phyloP scores from a whole-genome alignment of 2,113 vertebrate species.

The Pavo muticus region DNA sequence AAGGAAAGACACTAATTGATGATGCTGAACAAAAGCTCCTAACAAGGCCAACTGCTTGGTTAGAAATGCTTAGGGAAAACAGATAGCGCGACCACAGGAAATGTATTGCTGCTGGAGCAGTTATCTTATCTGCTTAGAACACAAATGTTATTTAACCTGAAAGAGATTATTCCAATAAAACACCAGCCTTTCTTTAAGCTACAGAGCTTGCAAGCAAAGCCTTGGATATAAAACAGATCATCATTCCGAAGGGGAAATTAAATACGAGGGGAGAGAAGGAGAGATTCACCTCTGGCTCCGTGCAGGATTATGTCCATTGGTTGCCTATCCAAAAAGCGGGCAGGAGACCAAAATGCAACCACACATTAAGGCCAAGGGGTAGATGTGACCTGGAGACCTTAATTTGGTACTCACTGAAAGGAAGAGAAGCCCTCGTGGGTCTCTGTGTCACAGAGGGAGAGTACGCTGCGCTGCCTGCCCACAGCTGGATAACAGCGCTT shows the following conservation, averaged over 20 bases:
- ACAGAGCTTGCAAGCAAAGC: not conserved
- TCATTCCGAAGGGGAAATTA: not conserved
- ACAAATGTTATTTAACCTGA: slow-evolving; percentile 3
- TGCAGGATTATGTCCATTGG: not conserved
- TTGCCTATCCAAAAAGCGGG: not conserved
- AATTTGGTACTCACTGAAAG: not conserved
- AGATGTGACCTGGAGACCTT: not conserved
- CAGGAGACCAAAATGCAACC: not conserved
- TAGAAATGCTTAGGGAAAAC: not conserved
- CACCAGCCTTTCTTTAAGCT: not conserved
- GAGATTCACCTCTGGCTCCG: not conserved
- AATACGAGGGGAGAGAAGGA: not conserved
- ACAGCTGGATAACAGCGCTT: not conserved
- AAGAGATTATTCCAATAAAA: not conserved
- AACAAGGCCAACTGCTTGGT: not conserved
- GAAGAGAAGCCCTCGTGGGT: not conserved
- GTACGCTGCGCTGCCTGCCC: not conserved
- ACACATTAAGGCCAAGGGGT: not conserved
- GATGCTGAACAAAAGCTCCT: not conserved
- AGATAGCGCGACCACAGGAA: slow-evolving; percentile 15
- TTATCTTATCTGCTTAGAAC: slow-evolving; percentile 58
- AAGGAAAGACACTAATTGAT: not conserved
- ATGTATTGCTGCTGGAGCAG: not conserved
- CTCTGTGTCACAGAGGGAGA: not conserved
- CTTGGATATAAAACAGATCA: rapidly evolving